Evolutionary conservation across 2,888 invertebrate genomes (phyloP).

Genomic region (Girardia tigrina): DNA sequence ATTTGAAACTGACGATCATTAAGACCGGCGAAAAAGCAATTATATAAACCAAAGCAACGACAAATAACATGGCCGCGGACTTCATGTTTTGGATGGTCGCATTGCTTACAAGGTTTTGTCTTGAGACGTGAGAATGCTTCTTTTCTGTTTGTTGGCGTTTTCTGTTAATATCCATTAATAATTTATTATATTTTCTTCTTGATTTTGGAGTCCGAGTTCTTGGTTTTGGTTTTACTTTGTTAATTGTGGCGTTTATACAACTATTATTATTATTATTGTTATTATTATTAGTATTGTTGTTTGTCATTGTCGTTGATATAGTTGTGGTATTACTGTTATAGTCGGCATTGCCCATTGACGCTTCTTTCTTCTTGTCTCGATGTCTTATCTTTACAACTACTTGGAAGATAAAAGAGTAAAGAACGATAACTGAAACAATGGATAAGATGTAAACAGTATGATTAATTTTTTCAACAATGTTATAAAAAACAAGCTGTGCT

Average conservation of each 20-base stretch:
- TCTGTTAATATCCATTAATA: slow-evolving; percentile 2
- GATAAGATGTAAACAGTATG: slow-evolving; percentile 24
- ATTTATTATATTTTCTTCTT: neutral
- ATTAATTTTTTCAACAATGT: slow-evolving; percentile 8
- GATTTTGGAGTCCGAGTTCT: neutral
- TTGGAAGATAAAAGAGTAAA: slow-evolving; percentile 28
- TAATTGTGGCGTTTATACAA: too few relatives aligned
- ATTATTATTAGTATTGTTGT: too few relatives aligned
- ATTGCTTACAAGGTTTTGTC: neutral
- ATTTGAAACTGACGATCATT: slow-evolving; percentile 40
- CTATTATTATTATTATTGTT: too few relatives aligned
- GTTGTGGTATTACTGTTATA: neutral
- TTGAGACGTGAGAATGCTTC: neutral
- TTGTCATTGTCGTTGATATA: neutral
- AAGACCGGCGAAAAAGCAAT: slow-evolving; percentile 46
- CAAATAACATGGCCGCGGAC: slow-evolving; percentile 48
- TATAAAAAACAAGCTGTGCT: slow-evolving; percentile 1
- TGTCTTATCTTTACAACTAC: slow-evolving; percentile 28
- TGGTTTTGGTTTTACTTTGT: neutral
- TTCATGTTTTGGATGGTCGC: slow-evolving; percentile 42
- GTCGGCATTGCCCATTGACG: neutral
- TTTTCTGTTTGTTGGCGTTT: neutral
- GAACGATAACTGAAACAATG: slow-evolving; percentile 24
- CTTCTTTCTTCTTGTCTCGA: neutral
- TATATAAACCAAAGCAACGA: slow-evolving; percentile 46